A percentile compares a stretch with the other conserved stretches of the same genome.
These are phyloP conservation scores for Agelaius tricolor DNA, from an alignment of 2,113 vertebrate genomes.

Conservation along the genomic window DNA sequence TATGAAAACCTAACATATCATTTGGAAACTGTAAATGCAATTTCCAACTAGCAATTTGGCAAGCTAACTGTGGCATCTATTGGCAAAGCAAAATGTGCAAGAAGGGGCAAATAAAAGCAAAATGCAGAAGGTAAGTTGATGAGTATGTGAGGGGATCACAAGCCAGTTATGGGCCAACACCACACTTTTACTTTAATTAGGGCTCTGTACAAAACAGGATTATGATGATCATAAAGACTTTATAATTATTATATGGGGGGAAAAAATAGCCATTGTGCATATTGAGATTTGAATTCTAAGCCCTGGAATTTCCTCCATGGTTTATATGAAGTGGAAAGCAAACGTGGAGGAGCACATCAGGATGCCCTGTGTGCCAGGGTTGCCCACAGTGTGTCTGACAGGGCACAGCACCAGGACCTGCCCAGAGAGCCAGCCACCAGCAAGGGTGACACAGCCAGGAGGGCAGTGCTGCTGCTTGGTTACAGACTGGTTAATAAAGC, in stretches of 20 bases:
- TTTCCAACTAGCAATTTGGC: not conserved
- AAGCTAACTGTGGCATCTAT: not conserved
- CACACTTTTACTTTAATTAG: not conserved
- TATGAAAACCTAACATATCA: not conserved
- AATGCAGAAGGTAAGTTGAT: not conserved
- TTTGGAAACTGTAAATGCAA: not conserved
- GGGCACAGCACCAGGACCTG: not conserved
- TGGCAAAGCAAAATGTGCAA: not conserved
- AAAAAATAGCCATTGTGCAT: not conserved
- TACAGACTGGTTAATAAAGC: not conserved
- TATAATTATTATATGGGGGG: not conserved
- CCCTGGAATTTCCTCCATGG: not conserved
- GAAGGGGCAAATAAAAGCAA: constrained; percentile 6
- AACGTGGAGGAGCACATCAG: not conserved
- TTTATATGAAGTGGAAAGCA: not conserved
- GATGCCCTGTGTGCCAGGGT: not conserved
- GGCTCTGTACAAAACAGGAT: not conserved
- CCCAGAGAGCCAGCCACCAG: not conserved
- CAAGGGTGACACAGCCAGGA: not conserved
- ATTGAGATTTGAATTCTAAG: not conserved
- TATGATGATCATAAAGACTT: not conserved
- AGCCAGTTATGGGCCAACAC: not conserved
- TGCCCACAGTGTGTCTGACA: not conserved
- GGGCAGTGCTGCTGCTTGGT: not conserved
- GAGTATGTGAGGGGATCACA: not conserved